A percentile compares a stretch with the other conserved stretches of the same genome.
These are phyloP conservation scores for Plodia interpunctella DNA, from an alignment of 1,140 invertebrate genomes.

Conservation along the genomic window DNA sequence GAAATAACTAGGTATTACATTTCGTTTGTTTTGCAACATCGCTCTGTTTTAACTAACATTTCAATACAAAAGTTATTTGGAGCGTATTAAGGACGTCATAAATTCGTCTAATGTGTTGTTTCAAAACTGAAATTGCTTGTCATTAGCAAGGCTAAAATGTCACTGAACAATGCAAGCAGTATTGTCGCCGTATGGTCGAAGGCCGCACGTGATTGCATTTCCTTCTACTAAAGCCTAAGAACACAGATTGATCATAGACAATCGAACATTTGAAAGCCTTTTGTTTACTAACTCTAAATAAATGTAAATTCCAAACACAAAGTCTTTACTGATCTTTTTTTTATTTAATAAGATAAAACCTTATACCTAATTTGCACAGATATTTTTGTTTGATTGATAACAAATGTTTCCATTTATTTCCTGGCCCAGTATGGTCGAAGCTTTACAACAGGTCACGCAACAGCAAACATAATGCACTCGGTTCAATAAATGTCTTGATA, in stretches of 20 bases:
- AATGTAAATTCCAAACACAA: no score
- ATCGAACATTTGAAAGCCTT: no score
- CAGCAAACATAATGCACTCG: constrained; percentile 41
- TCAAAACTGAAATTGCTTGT: constrained; percentile 73
- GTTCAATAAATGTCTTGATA: constrained; percentile 35
- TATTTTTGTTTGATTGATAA: neutral
- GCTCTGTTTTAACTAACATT: neutral
- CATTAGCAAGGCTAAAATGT: constrained; percentile 73
- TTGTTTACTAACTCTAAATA: no score
- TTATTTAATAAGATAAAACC: neutral
- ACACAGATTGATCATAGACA: neutral
- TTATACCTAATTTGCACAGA: neutral
- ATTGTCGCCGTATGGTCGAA: constrained; percentile 54
- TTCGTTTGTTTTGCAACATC: neutral
- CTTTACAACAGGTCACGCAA: constrained; percentile 50
- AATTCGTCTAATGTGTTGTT: constrained; percentile 60
- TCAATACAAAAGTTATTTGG: constrained; percentile 29
- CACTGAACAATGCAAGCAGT: constrained; percentile 67
- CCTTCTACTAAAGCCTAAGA: constrained; percentile 35
- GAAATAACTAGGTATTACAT: no score
- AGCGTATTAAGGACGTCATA: constrained; percentile 60
- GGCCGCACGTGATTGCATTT: constrained; percentile 72
- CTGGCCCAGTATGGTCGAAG: neutral
- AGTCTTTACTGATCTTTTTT: no score
- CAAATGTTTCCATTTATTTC: neutral